phyloP scores from a whole-genome alignment of 2,888 invertebrate genomes.

The Tipula unca region DNA sequence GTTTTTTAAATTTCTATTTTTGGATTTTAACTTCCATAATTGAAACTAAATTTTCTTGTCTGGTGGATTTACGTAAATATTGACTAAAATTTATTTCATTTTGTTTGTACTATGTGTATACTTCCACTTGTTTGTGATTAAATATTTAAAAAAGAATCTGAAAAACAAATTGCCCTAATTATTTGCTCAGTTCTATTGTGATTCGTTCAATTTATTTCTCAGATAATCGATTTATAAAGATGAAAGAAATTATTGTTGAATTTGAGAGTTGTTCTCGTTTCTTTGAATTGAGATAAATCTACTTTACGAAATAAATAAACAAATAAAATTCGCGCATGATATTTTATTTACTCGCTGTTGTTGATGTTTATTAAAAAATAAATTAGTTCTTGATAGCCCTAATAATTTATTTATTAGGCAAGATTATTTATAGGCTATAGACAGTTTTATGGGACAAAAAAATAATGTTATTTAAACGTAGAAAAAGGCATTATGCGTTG shows the following conservation, averaged over 20 bases:
- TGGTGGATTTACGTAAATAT: not conserved
- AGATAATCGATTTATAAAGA: not conserved
- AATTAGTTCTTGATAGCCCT: not conserved
- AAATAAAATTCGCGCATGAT: not conserved
- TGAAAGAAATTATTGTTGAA: not conserved
- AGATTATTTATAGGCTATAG: not conserved
- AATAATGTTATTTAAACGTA: too few relatives aligned
- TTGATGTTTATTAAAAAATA: not conserved
- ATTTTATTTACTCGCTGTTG: not conserved
- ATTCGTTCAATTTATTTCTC: not conserved
- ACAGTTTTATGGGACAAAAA: not conserved
- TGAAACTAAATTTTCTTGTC: not conserved
- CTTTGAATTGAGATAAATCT: not conserved
- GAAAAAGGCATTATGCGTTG: not conserved
- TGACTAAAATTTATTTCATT: not conserved
- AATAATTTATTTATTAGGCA: not conserved
- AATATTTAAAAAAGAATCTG: not conserved
- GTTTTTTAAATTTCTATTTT: not conserved
- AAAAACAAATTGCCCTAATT: not conserved
- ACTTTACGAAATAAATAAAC: not conserved
- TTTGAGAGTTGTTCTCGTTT: not conserved
- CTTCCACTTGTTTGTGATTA: not conserved
- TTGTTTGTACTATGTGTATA: not conserved
- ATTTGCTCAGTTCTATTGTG: not conserved
- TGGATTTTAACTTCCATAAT: not conserved